Conservation (phyloP, 2,888 invertebrate genomes). For the Acrobasis suavella region DNA sequence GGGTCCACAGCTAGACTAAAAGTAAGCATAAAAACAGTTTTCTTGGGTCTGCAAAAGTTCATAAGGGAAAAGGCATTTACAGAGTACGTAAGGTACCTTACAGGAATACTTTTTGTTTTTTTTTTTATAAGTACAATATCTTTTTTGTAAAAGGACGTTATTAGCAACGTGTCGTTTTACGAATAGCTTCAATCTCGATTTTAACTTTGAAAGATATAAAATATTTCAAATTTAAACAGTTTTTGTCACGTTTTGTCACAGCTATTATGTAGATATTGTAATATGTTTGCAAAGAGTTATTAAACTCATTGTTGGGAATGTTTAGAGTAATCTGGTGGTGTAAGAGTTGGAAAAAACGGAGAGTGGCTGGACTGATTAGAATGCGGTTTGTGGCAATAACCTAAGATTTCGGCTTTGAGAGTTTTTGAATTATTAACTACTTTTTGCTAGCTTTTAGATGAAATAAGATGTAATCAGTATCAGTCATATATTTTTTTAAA, state of each 20-base stretch:
- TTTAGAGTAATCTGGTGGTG: constrained; percentile 8
- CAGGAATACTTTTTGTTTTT: too few species aligned
- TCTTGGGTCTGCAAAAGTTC: too few species aligned
- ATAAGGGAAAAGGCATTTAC: too few species aligned
- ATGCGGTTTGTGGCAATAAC: constrained; percentile 10
- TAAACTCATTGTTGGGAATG: constrained; percentile 5
- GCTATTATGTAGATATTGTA: background rate
- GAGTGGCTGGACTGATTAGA: constrained; percentile 10
- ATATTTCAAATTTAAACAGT: background rate
- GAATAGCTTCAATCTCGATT: background rate
- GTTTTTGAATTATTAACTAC: background rate
- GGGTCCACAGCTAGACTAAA: too few species aligned
- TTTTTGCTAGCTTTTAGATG: background rate
- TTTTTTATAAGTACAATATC: too few species aligned
- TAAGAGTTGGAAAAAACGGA: background rate
- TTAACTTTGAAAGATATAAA: background rate
- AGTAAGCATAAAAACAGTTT: too few species aligned
- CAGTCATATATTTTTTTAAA: too few species aligned
- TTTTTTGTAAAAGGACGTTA: too few species aligned
- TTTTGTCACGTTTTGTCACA: constrained; percentile 15
- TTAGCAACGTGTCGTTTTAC: background rate
- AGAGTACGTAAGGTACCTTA: too few species aligned
- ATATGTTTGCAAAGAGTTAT: constrained; percentile 10
- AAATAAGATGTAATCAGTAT: background rate
- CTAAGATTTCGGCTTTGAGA: background rate